phyloP scores from a whole-genome alignment of 2,797 vertebrate species.

The Aphelocoma californica region DNA sequence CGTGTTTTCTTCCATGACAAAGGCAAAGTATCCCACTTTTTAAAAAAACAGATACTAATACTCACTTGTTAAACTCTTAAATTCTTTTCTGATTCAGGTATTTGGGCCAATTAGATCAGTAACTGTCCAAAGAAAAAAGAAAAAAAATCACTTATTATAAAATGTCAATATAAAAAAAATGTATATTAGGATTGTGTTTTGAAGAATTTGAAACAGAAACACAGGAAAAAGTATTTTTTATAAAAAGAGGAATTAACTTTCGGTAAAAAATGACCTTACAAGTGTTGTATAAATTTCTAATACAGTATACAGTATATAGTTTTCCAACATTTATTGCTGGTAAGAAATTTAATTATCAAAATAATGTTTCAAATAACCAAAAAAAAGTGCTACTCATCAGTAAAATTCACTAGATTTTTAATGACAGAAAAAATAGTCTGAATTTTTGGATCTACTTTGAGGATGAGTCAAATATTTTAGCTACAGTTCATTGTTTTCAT shows the following conservation, averaged over 20 bases:
- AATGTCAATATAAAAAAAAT: background rate
- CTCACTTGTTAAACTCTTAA: background rate
- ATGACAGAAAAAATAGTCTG: background rate
- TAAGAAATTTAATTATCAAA: background rate
- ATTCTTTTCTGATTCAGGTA: background rate
- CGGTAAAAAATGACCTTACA: background rate
- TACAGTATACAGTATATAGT: background rate
- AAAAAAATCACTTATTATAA: background rate
- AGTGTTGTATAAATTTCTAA: background rate
- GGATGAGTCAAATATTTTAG: background rate
- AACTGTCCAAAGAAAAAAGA: background rate
- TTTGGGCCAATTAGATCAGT: background rate
- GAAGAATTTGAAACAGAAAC: background rate
- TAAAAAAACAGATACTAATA: background rate
- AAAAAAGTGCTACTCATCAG: background rate
- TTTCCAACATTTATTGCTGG: background rate
- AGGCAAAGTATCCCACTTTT: background rate
- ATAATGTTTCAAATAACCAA: background rate
- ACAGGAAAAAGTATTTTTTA: background rate
- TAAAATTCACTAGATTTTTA: background rate
- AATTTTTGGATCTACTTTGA: background rate
- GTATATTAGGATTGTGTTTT: background rate
- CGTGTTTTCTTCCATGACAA: background rate
- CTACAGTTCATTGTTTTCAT: background rate
- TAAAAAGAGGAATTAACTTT: background rate